Conservation (phyloP, 1,140 invertebrate species). For the Drosophila micromelanica region DNA sequence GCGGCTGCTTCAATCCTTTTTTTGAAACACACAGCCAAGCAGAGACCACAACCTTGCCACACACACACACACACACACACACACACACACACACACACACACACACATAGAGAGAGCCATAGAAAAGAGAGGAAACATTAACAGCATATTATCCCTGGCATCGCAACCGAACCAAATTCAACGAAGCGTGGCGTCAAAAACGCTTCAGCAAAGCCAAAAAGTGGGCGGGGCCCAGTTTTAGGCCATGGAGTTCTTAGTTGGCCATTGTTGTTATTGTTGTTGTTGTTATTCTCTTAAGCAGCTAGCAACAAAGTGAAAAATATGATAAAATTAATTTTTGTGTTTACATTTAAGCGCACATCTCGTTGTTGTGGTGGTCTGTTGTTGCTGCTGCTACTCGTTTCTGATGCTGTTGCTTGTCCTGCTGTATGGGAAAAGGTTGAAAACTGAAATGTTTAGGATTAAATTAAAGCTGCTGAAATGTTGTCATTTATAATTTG, state of each 20-base stretch:
- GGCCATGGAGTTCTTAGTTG: constrained; percentile 49
- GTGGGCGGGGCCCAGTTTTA: constrained; percentile 18
- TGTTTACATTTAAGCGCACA: constrained; percentile 66
- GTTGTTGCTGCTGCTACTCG: neutral
- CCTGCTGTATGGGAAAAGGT: constrained; percentile 38
- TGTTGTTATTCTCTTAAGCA: constrained; percentile 27
- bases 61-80: neutral
- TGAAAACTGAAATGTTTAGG: constrained; percentile 66
- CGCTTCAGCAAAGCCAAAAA: constrained; percentile 42
- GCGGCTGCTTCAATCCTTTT: constrained; percentile 76
- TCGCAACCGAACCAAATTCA: constrained; percentile 72
- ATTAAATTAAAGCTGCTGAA: constrained; percentile 81
- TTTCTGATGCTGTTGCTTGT: neutral
- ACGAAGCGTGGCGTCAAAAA: constrained; percentile 64
- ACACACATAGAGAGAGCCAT: constrained; percentile 9
- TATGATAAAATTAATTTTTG: constrained; percentile 82
- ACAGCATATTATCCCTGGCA: constrained; percentile 75
- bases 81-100: neutral
- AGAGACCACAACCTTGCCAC: constrained; percentile 49
- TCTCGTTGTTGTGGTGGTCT: constrained; percentile 22
- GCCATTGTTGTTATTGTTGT: constrained; percentile 36
- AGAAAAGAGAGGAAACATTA: constrained; percentile 53
- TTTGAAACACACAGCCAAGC: constrained; percentile 42
- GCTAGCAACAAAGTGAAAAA: constrained; percentile 69
- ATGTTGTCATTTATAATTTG: constrained; percentile 81